Evolutionary conservation across 2,113 vertebrate species (phyloP), one percentile per base, ranked within the genome.

Genomic region (Hippocampus barbouri): DNA sequence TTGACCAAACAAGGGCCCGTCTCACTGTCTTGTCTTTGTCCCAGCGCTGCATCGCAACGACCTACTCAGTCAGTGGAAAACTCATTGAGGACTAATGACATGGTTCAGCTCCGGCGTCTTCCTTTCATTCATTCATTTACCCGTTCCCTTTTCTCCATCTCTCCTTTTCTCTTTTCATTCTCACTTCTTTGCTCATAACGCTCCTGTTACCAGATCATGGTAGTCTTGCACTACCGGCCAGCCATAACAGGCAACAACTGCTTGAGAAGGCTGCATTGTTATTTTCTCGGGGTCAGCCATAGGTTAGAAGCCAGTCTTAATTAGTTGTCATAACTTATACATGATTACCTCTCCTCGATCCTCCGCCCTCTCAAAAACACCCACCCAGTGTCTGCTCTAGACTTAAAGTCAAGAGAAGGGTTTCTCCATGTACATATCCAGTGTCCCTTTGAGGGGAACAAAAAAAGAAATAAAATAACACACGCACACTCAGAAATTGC

Each of bases 281-380:
- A 74, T 86, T 67, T 81, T 83, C 76, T 80, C 9, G 75, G 91
- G 95, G 91, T 96, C 93, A 88, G 73, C 76, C 89, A 89, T 89
- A 90, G 65, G 88, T 94, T 83, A 90, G 83, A 80, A 89, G 90
- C 91, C 93, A 91, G 91, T 93, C 92, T 91, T 88, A 90, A 96
- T 97, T 94, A 98, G 97, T 87, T 91, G 89, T 94, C 94, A 96
- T 97, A 91, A 94, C 86, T 88, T 84, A 87, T 95, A 94, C 93
- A 93, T 94, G 93, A 91, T 90, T 71, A 79, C 85, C 77, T 76
- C 79, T 89, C 82, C 88, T 83, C 74, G 73, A 68, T 80, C 76
- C 80, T 83, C 69, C 77, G 71, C 69, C 68, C 53, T 62, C 57
- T 66, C 20, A 79, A 74, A 80, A 69, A 77, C 40, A 82, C 70